These are phyloP conservation scores for Araneus ventricosus DNA, from an alignment of 1,140 invertebrate species.

Conservation along the genomic window DNA sequence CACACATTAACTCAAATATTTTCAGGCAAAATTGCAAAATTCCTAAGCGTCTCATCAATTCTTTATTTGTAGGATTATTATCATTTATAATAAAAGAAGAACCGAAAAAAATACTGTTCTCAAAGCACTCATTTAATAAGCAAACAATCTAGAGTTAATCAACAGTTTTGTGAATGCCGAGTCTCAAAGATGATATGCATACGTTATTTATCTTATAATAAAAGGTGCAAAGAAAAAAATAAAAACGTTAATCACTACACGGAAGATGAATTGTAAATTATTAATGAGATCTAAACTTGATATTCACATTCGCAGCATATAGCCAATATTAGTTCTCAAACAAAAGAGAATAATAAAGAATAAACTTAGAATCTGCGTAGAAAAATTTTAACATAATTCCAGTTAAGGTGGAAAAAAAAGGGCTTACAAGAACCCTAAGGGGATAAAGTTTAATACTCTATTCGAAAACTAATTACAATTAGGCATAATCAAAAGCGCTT, in stretches of 20 bases:
- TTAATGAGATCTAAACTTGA: slow-evolving; percentile 73
- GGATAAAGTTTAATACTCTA: slow-evolving; percentile 75
- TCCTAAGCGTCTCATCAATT: slow-evolving; percentile 34
- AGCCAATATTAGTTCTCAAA: slow-evolving; percentile 74
- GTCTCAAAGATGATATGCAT: slow-evolving; percentile 70
- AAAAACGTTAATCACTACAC: slow-evolving; percentile 73
- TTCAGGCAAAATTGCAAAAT: background rate
- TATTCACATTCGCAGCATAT: slow-evolving; percentile 67
- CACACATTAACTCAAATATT: background rate
- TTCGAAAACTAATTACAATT: slow-evolving; percentile 75
- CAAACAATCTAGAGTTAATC: slow-evolving; percentile 74
- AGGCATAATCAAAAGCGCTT: slow-evolving; percentile 75
- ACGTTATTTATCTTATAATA: slow-evolving; percentile 74
- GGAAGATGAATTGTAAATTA: slow-evolving; percentile 74
- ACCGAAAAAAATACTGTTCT: slow-evolving; percentile 2
- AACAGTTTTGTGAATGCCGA: slow-evolving; percentile 66
- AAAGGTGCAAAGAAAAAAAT: slow-evolving; percentile 70
- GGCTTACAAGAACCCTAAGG: slow-evolving; percentile 67
- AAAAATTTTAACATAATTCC: slow-evolving; percentile 75
- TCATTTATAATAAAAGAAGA: slow-evolving; percentile 40
- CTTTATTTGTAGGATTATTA: slow-evolving; percentile 51
- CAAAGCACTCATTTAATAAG: slow-evolving; percentile 70
- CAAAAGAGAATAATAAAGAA: slow-evolving; percentile 73
- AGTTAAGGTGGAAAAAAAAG: slow-evolving; percentile 70
- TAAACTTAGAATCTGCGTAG: slow-evolving; percentile 52